Evolutionary conservation across 2,113 vertebrate genomes (phyloP), one percentile per base, ranked within the genome.

Genomic region (Poeciliopsis turrubarensis): DNA sequence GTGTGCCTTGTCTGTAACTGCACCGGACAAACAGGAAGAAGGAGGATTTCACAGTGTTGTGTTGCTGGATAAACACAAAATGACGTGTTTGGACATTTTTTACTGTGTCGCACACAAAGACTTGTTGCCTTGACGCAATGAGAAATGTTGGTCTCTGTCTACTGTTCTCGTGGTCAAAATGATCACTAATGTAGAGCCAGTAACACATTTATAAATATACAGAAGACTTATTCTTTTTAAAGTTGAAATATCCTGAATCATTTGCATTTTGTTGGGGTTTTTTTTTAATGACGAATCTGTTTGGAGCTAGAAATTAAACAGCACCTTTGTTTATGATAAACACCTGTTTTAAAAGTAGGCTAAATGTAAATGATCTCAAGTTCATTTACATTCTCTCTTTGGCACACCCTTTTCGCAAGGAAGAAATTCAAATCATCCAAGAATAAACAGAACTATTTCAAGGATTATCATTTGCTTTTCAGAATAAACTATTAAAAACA

Each of bases 41-140:
- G 17, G 65, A 57, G 47, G 73, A 82, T 63, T 63, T 84, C 70
- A 79, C 82, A 70, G 65, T 17, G 32, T 17, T 69, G 84, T 71
- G 76, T 79, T 81, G 84, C 78, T 65, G 5, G 68, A 30, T 73
- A 68, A 83, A 79, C 76, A 76, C 66, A 57, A 11, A 30, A 75
- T 60, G 3, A 86, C 60, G 57, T n/a, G 26, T 51, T 65, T 19
- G 41, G 34, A 32, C 39, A 13, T 6, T 57, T 75, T 80, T 81
- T 67, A 74, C 68, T 60, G 9, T 12, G 62, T 27, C 22, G 70
- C 61, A 60, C 26, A 73, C 70, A 86, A 83, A 70, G 39, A 65
- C 30, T 19, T n/a, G 69, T 57, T 22, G 51, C 61, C 19, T 51
- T 37, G 32, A 60, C 22, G 17, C 41, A 27, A 17, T 25, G 0